phyloP scores from a whole-genome alignment of 1,140 invertebrate genomes.

The Ganaspis sp. region DNA sequence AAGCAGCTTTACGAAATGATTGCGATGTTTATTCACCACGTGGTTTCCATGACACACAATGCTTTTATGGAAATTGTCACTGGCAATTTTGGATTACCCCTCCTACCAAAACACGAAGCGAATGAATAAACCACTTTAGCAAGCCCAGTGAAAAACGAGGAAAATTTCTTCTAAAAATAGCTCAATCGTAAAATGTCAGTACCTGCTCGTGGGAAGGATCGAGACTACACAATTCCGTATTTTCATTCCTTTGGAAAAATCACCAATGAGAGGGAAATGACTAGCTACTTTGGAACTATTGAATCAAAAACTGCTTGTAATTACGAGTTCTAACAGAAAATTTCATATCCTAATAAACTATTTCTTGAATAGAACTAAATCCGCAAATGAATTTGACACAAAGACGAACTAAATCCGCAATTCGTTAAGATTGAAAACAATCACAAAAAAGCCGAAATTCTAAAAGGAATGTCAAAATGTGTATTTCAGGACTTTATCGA shows the following conservation, averaged over 20 bases:
- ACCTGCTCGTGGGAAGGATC: slow-evolving; percentile 9
- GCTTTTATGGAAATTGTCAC: slow-evolving; percentile 4
- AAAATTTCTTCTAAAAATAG: neutral
- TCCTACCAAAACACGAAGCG: slow-evolving; percentile 19
- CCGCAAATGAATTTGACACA: too few relatives aligned
- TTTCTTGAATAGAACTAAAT: too few relatives aligned
- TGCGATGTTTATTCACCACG: slow-evolving; percentile 4
- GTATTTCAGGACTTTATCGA: too few relatives aligned
- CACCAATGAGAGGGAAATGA: neutral
- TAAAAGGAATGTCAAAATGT: too few relatives aligned
- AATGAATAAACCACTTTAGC: neutral
- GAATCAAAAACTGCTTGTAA: too few relatives aligned
- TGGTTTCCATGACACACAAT: neutral
- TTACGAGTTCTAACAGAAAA: too few relatives aligned
- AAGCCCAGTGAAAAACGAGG: neutral
- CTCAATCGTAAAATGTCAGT: slow-evolving; percentile 16
- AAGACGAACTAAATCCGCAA: too few relatives aligned
- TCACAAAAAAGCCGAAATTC: too few relatives aligned
- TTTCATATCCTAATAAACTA: too few relatives aligned
- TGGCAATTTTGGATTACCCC: slow-evolving; percentile 8
- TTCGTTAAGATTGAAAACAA: too few relatives aligned
- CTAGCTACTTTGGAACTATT: neutral
- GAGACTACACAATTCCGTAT: neutral
- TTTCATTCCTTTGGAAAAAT: slow-evolving; percentile 8
- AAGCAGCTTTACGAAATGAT: neutral